Evolutionary conservation across 30 jellyfish, hydroid and myxozoan genomes (phyloP), one percentile per base, ranked within the genome.

Genomic region (Mastigias papua): DNA sequence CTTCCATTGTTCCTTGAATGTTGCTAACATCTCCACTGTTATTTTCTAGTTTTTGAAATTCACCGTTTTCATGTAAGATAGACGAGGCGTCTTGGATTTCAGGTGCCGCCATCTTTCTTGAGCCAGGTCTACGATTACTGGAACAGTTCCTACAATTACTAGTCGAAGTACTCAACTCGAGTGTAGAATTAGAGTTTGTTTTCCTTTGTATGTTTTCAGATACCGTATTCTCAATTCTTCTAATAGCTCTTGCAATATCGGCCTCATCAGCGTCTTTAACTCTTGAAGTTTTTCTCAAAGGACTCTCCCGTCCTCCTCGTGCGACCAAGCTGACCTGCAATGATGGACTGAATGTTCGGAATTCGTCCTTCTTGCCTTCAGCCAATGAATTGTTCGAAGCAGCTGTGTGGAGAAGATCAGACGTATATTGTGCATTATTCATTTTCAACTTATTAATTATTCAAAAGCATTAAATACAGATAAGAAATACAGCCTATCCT

Each of bases 341-440:
- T 9, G 94, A 82, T 29, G 94, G 94, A 72, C 88, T 85, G 84
- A 85, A 85, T 33, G 94, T 8, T 5, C 88, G 94, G 75, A 72
- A 73, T 83, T 85, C 94, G 88, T 73, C 82, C 66, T 73, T 85
- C 82, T 49, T 57, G 76, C 74, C 69, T 25, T 85, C 96, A 35
- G 57, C 90, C 70, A 88, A 90, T 58, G 91, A 71, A 11, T 86
- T 76, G 34, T 34, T 78, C 74, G 91, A 72, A 57, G 91, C 96
- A 88, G 96, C 96, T 88, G 96, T 46, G 42, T 46, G 60, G 76
- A 69, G 63, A 63, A 78, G 85, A 88, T 88, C 96, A 88, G 96
- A 88, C 96, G 80, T 86, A 28, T 16, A 78, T 79, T 71, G 33
- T 88, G 92, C 87, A 88, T 88, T 49, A 88, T 88, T 88, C 88